Base-by-base conservation (phyloP, 2,888 invertebrate genomes). In the Physocephala rufipes region DNA sequence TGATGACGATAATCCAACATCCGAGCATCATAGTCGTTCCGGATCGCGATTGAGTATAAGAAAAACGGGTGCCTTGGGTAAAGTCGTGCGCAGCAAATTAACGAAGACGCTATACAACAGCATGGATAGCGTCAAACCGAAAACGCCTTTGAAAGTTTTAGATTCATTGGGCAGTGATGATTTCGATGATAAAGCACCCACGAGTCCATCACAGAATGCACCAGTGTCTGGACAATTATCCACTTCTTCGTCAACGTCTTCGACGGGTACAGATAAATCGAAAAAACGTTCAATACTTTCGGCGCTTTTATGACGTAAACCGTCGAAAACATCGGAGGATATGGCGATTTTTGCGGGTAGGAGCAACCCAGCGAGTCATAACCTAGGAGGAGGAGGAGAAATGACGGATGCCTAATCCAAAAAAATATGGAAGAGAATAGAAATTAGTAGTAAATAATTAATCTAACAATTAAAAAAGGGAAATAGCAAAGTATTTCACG, bases 61-160 rank as follows among this genome's bases (percentile, higher is more conserved):
- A 70, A 89, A 89, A 76, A 86, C 88, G 1, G 86, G 88, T 9
- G 87, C 88, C 0, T 76, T 89, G 51, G 87, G 88, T 66, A 89
- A 89, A 79, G 88, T 87, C 1, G 87, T 90, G 24, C 85, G 88
- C 28, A 87, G 87, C 51, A 87, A 89, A 72, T 82, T 89, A 53
- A 88, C 88, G 67, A 87, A 88, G 76, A 88, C 89, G 0, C 82
- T 89, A 47, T 89, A 89, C 79, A 85, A 84, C 75, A 85, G 84
- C 77, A 85, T 85, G 85, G 86, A 85, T 63, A 85, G 85, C 24
- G 81, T 79, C 0, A 84, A 84, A 73, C 85, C 83, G 5, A 84
- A 83, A 76, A 81, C 84, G 30, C 84, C 84, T 24, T 77, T 84
- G 1, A 85, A 84, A 72, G 72, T 85, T 2, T 74, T 85, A 2